Evolutionary conservation across 2,797 vertebrate genomes (phyloP).

Genomic region (Anas georgica): DNA sequence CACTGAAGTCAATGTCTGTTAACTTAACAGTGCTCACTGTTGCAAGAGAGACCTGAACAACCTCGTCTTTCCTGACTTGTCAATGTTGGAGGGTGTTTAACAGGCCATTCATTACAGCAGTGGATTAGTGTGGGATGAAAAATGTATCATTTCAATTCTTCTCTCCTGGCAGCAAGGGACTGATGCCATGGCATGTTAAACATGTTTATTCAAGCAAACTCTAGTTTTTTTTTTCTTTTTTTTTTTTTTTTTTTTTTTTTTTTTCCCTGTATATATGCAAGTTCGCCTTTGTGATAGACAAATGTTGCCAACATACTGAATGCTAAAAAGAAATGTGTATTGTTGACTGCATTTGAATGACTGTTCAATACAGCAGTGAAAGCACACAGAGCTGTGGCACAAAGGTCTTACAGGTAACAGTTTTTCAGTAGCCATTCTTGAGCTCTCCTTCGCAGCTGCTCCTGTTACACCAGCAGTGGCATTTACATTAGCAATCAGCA

Average conservation of each 20-base stretch:
- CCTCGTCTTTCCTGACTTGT: constrained; percentile 18
- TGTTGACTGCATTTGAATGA: not conserved
- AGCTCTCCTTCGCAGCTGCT: not conserved
- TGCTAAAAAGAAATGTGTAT: not conserved
- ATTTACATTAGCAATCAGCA: not conserved
- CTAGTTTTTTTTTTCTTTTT: not conserved
- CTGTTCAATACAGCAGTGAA: constrained; percentile 5
- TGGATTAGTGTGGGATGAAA: constrained; percentile 60
- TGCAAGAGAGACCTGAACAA: not conserved
- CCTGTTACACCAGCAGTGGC: not conserved
- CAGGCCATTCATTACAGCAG: constrained; percentile 27
- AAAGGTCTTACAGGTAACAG: not conserved
- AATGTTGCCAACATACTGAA: not conserved
- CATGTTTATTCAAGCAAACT: constrained; percentile 65
- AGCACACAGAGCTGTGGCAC: constrained; percentile 14
- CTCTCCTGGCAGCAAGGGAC: constrained; percentile 14
- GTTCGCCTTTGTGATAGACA: not conserved
- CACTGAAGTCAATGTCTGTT: not conserved
- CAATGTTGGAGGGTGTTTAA: constrained; percentile 37
- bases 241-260: not conserved
- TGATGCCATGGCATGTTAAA: constrained; percentile 54
- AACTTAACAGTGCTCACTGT: not conserved
- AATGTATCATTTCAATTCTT: constrained; percentile 65
- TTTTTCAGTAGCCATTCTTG: not conserved
- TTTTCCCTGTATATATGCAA: not conserved